Conservation (phyloP, 2,888 invertebrate genomes). For the Eugnorisma glareosa region DNA sequence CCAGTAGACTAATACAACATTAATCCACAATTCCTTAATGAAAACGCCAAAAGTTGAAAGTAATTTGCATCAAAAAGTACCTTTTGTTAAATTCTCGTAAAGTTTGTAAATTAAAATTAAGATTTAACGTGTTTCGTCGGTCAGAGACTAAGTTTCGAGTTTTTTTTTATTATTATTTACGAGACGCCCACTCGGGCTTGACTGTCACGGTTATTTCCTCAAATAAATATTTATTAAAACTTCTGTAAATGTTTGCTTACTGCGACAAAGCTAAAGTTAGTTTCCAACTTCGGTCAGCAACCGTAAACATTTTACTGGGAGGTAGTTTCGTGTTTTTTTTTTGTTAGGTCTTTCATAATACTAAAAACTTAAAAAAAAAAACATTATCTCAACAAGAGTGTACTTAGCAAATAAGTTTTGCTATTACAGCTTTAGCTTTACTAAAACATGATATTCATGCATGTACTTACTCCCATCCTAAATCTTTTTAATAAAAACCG, state of each 20-base stretch:
- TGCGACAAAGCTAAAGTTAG: slow-evolving; percentile 5
- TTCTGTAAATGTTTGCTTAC: slow-evolving; percentile 17
- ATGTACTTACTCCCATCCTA: too few species aligned
- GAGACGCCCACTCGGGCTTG: slow-evolving; percentile 50
- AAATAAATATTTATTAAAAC: slow-evolving; percentile 60
- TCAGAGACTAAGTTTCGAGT: slow-evolving; percentile 70
- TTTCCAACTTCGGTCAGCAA: slow-evolving; percentile 5
- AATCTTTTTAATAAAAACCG: neutral
- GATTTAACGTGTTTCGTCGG: slow-evolving; percentile 80
- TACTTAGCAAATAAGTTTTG: neutral
- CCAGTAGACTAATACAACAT: slow-evolving; percentile 71
- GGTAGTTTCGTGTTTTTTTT: neutral
- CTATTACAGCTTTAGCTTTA: neutral
- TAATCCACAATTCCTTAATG: slow-evolving; percentile 80
- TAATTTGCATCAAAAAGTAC: slow-evolving; percentile 83
- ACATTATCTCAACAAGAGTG: neutral
- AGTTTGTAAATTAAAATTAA: slow-evolving; percentile 84
- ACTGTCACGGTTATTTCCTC: slow-evolving; percentile 52
- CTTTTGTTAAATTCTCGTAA: slow-evolving; percentile 72
- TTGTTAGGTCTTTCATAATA: neutral
- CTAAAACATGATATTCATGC: too few species aligned
- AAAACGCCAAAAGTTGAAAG: slow-evolving; percentile 80
- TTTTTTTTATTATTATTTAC: slow-evolving; percentile 73
- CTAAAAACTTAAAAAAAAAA: neutral
- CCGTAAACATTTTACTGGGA: neutral